Conservation (phyloP, 2,888 invertebrate genomes). For the Epistrophe grossulariae region DNA sequence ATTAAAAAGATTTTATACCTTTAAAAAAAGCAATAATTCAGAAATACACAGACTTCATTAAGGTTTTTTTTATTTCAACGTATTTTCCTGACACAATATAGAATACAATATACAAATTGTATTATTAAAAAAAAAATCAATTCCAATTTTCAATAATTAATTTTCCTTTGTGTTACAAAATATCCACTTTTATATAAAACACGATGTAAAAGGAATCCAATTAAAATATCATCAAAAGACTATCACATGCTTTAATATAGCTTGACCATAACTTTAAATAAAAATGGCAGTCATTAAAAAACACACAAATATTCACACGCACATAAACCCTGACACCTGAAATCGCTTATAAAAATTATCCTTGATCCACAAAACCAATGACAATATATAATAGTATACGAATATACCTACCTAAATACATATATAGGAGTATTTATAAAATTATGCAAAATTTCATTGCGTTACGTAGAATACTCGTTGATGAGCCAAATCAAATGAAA, state of each 20-base stretch:
- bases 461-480: slow-evolving; percentile 14
- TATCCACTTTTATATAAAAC: neutral
- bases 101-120: too few species aligned
- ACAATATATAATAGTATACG: neutral
- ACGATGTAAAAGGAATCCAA: slow-evolving; percentile 14
- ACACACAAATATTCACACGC: neutral
- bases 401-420: neutral
- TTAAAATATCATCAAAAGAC: slow-evolving; percentile 46
- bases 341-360: slow-evolving; percentile 7
- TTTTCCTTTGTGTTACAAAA: slow-evolving; percentile 16
- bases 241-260: slow-evolving; percentile 46
- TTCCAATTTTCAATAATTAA: slow-evolving; percentile 4
- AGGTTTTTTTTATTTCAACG: neutral
- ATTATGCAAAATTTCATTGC: slow-evolving; percentile 49
- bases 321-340: neutral
- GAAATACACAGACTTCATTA: neutral
- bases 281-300: slow-evolving; percentile 1
- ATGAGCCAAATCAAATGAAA: slow-evolving; percentile 57
- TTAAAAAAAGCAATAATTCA: too few species aligned
- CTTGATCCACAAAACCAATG: neutral
- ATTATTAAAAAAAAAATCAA: neutral
- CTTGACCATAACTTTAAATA: slow-evolving; percentile 58
- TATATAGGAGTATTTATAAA: slow-evolving; percentile 11
- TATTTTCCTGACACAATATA: too few species aligned
- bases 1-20: too few species aligned